A percentile compares a stretch with the other conserved stretches of the same genome.
phyloP scores from a whole-genome alignment of 2,888 invertebrate species.

The Neoitamus cyanurus region DNA sequence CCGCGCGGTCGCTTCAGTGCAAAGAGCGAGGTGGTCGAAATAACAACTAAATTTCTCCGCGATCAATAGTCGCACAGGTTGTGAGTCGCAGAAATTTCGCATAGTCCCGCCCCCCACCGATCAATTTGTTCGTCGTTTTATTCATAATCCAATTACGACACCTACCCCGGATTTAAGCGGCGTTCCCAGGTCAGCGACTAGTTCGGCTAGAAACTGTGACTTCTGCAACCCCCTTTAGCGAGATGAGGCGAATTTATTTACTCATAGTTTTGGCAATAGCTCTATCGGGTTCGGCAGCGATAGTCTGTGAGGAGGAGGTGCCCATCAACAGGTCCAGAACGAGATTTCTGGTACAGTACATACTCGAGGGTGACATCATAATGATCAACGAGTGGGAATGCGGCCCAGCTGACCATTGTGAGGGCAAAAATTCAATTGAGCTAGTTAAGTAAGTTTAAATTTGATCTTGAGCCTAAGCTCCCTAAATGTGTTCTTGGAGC shows the following conservation, averaged over 20 bases:
- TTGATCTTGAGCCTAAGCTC: slow-evolving; percentile 17
- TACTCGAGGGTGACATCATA: slow-evolving; percentile 52
- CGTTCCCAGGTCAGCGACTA: neutral
- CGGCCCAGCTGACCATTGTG: slow-evolving; percentile 46
- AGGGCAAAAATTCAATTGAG: slow-evolving; percentile 48
- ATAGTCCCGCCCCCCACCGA: neutral
- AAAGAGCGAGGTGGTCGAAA: slow-evolving; percentile 6
- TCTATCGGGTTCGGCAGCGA: neutral
- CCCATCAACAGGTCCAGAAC: slow-evolving; percentile 40
- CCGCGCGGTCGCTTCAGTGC: neutral
- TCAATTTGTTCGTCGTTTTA: neutral
- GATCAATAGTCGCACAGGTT: neutral
- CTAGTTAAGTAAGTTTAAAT: slow-evolving; percentile 50
- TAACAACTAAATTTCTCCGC: slow-evolving; percentile 14
- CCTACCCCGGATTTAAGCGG: neutral
- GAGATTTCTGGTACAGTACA: slow-evolving; percentile 50
- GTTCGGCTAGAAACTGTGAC: neutral
- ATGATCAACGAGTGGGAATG: slow-evolving; percentile 50
- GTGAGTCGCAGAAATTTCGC: neutral
- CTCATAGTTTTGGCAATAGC: neutral
- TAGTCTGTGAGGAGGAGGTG: slow-evolving; percentile 48
- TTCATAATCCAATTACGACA: slow-evolving; percentile 18
- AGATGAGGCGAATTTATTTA: neutral
- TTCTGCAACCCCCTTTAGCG: too few relatives aligned
- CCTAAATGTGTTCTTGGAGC: neutral